phyloP scores from a whole-genome alignment of 1,140 invertebrate species.

The Platyura marginata region DNA sequence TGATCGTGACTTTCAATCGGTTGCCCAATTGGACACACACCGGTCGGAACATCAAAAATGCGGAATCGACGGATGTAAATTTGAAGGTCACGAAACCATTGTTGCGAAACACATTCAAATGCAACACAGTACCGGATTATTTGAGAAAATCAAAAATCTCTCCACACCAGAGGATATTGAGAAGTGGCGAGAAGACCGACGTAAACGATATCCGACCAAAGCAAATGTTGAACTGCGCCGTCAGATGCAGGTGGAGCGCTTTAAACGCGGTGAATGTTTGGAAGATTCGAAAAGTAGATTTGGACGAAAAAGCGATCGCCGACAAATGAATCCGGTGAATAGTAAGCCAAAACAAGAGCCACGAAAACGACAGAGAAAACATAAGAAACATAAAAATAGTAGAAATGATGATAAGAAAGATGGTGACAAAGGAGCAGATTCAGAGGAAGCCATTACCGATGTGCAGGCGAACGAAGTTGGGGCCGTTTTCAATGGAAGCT shows the following conservation, averaged over 20 bases:
- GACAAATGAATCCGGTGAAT: conserved; percentile 3
- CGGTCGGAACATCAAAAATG: conserved; percentile 49
- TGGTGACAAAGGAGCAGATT: background rate
- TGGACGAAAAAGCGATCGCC: conserved; percentile 19
- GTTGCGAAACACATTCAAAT: conserved; percentile 60
- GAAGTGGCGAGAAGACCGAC: conserved; percentile 65
- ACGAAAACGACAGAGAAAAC: background rate
- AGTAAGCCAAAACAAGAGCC: background rate
- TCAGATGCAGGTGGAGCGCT: conserved; percentile 39
- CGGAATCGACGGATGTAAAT: conserved; percentile 61
- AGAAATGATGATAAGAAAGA: background rate
- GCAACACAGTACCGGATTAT: conserved; percentile 63
- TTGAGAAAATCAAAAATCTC: conserved; percentile 50
- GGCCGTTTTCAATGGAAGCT: background rate
- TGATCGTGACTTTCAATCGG: conserved; percentile 44
- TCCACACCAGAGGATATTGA: conserved; percentile 59
- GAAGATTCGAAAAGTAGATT: conserved; percentile 27
- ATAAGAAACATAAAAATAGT: background rate
- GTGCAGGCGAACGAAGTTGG: background rate
- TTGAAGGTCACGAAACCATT: conserved; percentile 56
- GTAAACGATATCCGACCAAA: conserved; percentile 50
- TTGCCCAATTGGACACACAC: conserved; percentile 40
- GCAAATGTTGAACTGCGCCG: conserved; percentile 47
- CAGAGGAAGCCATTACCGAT: background rate
- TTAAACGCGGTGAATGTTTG: conserved; percentile 46